Evolutionary conservation across 2,797 vertebrate species (phyloP).

Genomic region (Labroides dimidiatus): DNA sequence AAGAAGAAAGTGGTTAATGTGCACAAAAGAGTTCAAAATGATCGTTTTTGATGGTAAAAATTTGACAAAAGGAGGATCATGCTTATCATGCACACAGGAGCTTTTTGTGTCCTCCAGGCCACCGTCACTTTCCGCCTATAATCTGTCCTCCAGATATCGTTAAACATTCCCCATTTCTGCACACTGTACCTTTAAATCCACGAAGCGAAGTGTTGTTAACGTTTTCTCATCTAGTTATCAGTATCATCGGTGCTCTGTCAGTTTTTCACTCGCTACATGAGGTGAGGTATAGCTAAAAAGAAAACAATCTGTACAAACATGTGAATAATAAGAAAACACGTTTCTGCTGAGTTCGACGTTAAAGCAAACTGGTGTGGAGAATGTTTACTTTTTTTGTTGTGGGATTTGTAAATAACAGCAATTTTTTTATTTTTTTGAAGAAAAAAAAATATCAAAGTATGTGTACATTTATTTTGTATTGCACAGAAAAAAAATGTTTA

Average conservation of each 20-base stretch:
- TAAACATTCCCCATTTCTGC: too few species aligned
- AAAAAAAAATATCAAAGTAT: slow-evolving; percentile 69
- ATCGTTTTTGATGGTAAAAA: too few species aligned
- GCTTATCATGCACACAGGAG: too few species aligned
- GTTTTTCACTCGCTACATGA: slow-evolving; percentile 45
- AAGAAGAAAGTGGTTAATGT: too few species aligned
- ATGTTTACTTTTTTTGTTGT: slow-evolving; percentile 87
- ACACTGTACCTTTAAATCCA: not conserved
- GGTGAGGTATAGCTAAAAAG: slow-evolving; percentile 40
- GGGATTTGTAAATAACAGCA: slow-evolving; percentile 89
- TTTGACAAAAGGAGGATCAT: too few species aligned
- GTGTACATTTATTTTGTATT: slow-evolving; percentile 91
- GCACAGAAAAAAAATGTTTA: slow-evolving; percentile 90
- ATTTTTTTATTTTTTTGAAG: slow-evolving; percentile 89
- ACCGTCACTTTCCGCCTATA: too few species aligned
- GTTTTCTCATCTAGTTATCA: slow-evolving; percentile 42
- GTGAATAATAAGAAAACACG: slow-evolving; percentile 56
- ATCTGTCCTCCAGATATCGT: too few species aligned
- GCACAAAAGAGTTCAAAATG: too few species aligned
- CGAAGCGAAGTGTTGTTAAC: slow-evolving; percentile 22
- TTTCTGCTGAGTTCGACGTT: slow-evolving; percentile 68
- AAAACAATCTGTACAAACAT: slow-evolving; percentile 62
- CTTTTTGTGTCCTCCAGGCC: too few species aligned
- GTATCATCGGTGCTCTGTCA: slow-evolving; percentile 60
- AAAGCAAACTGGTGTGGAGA: slow-evolving; percentile 83